Percentiles rank a stretch among this genome's conserved stretches.
Evolutionary conservation across 2,888 invertebrate species (phyloP).

Genomic region (Odontocolon sp.): DNA sequence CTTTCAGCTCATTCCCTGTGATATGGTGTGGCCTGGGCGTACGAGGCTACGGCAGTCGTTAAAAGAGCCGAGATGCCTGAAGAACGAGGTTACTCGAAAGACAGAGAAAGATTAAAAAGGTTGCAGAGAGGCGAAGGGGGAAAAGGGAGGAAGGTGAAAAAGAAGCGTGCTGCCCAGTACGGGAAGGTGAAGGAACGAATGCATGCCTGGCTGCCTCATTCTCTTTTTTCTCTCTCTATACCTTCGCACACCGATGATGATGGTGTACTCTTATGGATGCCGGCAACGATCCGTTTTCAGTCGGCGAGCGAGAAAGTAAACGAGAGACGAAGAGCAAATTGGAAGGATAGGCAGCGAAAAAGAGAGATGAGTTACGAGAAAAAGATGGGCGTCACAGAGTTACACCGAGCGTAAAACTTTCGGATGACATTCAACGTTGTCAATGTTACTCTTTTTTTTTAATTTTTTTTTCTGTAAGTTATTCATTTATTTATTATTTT

Average conservation of each 20-base stretch:
- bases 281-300: slow-evolving; percentile 16
- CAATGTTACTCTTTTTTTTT: slow-evolving; percentile 26
- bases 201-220: slow-evolving; percentile 54
- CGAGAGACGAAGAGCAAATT: slow-evolving; percentile 1
- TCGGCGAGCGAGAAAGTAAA: slow-evolving; percentile 31
- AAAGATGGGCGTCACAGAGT: slow-evolving; percentile 24
- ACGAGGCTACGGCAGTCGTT: slow-evolving; percentile 64
- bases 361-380: slow-evolving; percentile 49
- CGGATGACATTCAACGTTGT: slow-evolving; percentile 37
- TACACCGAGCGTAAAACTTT: slow-evolving; percentile 33
- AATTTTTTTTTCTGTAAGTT: not conserved
- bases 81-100: slow-evolving; percentile 71
- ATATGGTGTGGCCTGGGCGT: slow-evolving; percentile 54
- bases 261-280: not conserved
- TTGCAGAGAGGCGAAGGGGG: not conserved
- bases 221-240: slow-evolving; percentile 31
- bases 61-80: slow-evolving; percentile 75
- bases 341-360: not conserved
- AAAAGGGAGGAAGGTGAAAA: not conserved
- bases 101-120: slow-evolving; percentile 5
- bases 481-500: not conserved
- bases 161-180: slow-evolving; percentile 44
- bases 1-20: slow-evolving; percentile 23
- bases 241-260: not conserved
- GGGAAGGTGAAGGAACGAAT: slow-evolving; percentile 76